phyloP scores from a whole-genome alignment of 2,113 vertebrate species.

The Tychaedon coryphoeus region DNA sequence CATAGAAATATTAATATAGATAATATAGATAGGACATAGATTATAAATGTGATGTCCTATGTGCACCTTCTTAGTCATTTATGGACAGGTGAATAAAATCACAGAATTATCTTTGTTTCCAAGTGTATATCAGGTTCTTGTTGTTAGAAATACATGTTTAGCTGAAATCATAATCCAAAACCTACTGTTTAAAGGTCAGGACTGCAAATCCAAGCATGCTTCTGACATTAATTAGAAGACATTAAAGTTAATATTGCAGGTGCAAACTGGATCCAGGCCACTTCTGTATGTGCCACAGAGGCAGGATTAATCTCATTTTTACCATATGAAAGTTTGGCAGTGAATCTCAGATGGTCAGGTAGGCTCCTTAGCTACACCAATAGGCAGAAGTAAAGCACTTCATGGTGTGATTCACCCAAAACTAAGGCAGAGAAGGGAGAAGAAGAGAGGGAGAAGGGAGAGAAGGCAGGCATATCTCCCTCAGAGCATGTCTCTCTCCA shows the following conservation, averaged over 20 bases:
- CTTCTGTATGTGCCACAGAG: not conserved
- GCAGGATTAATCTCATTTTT: not conserved
- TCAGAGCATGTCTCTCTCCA: rapidly evolving
- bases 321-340: not conserved
- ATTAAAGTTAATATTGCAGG: not conserved
- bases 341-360: not conserved
- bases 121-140: not conserved
- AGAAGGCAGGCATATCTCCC: not conserved
- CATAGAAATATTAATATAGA: not conserved
- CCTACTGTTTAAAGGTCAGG: not conserved
- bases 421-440: not conserved
- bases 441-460: no score
- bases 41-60: not conserved
- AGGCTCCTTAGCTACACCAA: not conserved
- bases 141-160: not conserved
- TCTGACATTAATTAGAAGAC: not conserved
- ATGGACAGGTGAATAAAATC: not conserved
- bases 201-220: not conserved
- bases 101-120: not conserved
- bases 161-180: not conserved
- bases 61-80: not conserved
- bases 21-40: not conserved
- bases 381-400: not conserved
- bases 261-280: not conserved
- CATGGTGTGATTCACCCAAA: not conserved